Conservation (phyloP, 2,113 vertebrate species). For the Brevimyrus niger region DNA sequence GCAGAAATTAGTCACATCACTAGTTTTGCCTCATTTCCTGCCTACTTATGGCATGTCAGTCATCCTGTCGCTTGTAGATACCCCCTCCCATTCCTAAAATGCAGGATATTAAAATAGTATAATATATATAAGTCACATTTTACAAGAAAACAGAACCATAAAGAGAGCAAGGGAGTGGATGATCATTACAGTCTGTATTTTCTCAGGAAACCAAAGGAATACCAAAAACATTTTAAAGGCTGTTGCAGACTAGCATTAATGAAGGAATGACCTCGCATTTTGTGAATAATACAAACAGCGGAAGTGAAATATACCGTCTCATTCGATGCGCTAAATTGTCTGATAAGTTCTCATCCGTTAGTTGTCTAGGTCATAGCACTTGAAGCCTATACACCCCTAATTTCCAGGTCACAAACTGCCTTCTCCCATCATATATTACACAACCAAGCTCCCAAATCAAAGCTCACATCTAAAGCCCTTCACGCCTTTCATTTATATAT, state of each 20-base stretch:
- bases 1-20: slow-evolving; percentile 21
- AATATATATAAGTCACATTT: neutral
- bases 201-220: neutral
- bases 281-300: neutral
- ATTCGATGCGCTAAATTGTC: neutral
- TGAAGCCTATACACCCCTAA: neutral
- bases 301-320: neutral
- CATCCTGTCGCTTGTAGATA: slow-evolving; percentile 25
- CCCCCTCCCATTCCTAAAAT: neutral
- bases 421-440: neutral
- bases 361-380: neutral
- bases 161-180: neutral
- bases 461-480: neutral
- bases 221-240: neutral
- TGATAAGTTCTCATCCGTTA: neutral
- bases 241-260: neutral
- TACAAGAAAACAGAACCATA: slow-evolving; percentile 10
- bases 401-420: neutral
- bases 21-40: slow-evolving; percentile 40
- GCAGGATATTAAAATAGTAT: slow-evolving; percentile 18
- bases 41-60: slow-evolving; percentile 30
- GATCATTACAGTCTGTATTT: neutral
- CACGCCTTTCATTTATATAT: neutral
- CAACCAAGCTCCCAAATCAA: neutral
- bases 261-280: neutral